Evolutionary conservation across 1,140 invertebrate genomes (phyloP).

Genomic region (Myzus persicae): DNA sequence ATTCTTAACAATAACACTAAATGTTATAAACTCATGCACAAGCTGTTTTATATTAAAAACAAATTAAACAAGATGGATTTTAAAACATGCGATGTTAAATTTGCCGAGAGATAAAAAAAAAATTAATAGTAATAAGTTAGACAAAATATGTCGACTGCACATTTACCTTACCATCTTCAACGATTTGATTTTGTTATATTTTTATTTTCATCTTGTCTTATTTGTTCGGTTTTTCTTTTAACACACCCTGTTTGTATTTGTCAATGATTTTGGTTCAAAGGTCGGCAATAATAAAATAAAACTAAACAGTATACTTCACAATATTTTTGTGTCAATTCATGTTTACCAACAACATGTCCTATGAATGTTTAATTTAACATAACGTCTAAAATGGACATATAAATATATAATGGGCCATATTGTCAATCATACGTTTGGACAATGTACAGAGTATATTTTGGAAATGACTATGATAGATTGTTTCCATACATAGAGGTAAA

Average conservation of each 20-base stretch:
- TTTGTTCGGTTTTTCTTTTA: not conserved
- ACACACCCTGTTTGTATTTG: slow-evolving; percentile 35
- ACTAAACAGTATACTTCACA: not conserved
- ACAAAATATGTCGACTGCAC: not conserved
- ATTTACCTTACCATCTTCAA: slow-evolving; percentile 13
- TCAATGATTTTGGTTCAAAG: not conserved
- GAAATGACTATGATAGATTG: not conserved
- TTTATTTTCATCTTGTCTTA: not conserved
- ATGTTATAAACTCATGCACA: slow-evolving; percentile 3
- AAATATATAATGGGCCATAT: not conserved
- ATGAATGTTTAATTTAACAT: slow-evolving; percentile 14
- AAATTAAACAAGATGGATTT: slow-evolving; percentile 7
- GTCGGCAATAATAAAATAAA: not conserved
- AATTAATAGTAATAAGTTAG: not conserved
- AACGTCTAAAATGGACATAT: not conserved
- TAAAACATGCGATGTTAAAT: slow-evolving; percentile 23
- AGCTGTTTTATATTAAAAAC: not conserved
- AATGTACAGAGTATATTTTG: not conserved
- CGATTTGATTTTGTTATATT: not conserved
- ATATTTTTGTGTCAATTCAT: no score
- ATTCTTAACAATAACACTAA: slow-evolving; percentile 44
- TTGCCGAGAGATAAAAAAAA: not conserved
- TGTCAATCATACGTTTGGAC: not conserved
- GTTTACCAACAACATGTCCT: not conserved
- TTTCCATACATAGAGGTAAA: slow-evolving; percentile 19